Evolutionary conservation across 2,888 invertebrate genomes (phyloP), one percentile per base, ranked within the genome.

Genomic region (Pristionchus fissidentatus): DNA sequence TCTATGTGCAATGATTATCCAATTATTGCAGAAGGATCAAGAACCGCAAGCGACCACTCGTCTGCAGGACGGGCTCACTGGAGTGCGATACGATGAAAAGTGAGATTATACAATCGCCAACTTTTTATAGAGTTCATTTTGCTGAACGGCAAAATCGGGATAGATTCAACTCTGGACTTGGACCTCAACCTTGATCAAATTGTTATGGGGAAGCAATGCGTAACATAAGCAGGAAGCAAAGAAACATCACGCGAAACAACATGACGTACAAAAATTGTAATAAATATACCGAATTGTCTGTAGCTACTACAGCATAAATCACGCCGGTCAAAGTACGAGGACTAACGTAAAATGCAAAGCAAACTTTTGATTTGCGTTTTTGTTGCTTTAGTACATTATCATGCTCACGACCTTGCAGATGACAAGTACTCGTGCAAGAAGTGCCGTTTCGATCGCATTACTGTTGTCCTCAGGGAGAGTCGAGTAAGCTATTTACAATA

Each of bases 391-490:
- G n/a, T 13, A 26, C 26, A 22, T n/a, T 57, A 3, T 57, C 26
- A 8, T 57, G 22, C n/a, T 57, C 4, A 26, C 29, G 13, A 0
- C 13, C 35, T 35, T 66, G 15, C 75, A 77, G 75, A 77, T 77
- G 75, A 77, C 46, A 46, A 77, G 35, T 77, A 49, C 49, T 77
- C 41, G 32, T 77, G 75, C 35, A 77, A 77, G 75, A 77, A 77
- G 75, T 77, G 75, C 15, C 46, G 75, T 22, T 49, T 41, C 32
- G 75, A 77, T 7, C 75, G 75, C 3, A 77, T 77, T n/a, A 77
- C 29, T 4, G 75, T 32, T 1, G 75, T 77, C 7, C 49, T 77
- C 13, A 13, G 8, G 41, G 49, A 49, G 75, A 49, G 49, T 32
- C 46, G 49, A 32, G 75, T 77, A 8, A 13, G 66, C 15, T 55